Base-by-base conservation (phyloP, 1,140 invertebrate genomes). In the Heliconius hewitsoni region DNA sequence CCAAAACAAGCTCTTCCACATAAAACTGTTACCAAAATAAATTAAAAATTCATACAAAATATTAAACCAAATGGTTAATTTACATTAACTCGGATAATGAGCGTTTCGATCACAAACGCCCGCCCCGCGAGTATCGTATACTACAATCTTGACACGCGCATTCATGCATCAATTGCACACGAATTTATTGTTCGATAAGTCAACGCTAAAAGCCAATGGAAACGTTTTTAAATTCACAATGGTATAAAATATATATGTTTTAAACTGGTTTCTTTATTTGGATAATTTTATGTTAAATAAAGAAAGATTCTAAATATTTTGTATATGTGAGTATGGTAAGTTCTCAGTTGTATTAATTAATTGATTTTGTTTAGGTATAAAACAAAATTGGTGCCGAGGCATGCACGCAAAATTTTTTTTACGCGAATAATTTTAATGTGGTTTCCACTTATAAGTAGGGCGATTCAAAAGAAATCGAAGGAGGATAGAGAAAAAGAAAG, bases 161-260 rank as follows among this genome's bases (percentile, higher is more conserved):
- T 80, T 80, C 74, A 80, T 80, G 74, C 79, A 76, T 80, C 79
- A 80, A 80, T 73, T 80, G 52, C 74, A 80, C 34, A 73, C 71
- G 74, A 80, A 76, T 80, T 80, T 80, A 80, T 80, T 76, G 78
- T 70, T 73, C 42, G 74, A 76, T 76, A 50, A 71, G 71, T 73
- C 74, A 72, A 42, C 66, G 46, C 73, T 76, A 80, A 80, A 71
- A 80, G 71, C 79, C 79, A 73, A 80, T 76, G 74, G 57, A 71
- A 71, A 46, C 75, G 71, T 72, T 46, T 66, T 80, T 73, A 57
- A 55, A 76, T 76, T 73, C n/a, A 60, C 71, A 66, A 30, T 66
- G 27, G 60, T 30, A 30, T 4, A 23, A 55, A 9, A 57, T 57
- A 19, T 57, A 16, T 66, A 30, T 3, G 27, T 66, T 66, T 30